phyloP scores from a whole-genome alignment of 2,888 invertebrate species.

The Drosophila paracracens region DNA sequence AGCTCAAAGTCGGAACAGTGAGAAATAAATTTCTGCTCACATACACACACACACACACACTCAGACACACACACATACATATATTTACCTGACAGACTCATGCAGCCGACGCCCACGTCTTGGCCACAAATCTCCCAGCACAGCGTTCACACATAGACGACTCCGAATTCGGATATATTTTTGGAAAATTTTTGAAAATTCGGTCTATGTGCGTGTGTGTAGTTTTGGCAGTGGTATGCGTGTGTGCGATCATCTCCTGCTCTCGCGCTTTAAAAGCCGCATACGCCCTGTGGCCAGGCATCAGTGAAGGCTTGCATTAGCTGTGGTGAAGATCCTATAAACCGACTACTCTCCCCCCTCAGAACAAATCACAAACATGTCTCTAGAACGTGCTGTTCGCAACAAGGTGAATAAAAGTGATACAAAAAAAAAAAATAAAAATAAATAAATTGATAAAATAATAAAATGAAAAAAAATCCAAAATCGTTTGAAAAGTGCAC shows the following conservation, averaged over 20 bases:
- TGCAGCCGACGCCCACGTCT: conserved; percentile 67
- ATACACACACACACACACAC: neutral
- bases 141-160: conserved; percentile 52
- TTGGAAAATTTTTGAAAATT: conserved; percentile 81
- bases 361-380: conserved; percentile 87
- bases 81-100: conserved; percentile 26
- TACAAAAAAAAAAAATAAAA: conserved; percentile 12
- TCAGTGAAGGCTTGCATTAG: conserved; percentile 83
- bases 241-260: conserved; percentile 33
- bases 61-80: neutral
- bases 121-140: conserved; percentile 47
- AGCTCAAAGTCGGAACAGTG: conserved; percentile 51
- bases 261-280: conserved; percentile 83
- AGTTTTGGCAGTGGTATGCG: conserved; percentile 3
- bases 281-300: conserved; percentile 74
- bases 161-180: conserved; percentile 83
- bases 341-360: conserved; percentile 50
- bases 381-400: conserved; percentile 96
- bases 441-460: conserved; percentile 8
- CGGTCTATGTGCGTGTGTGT: neutral
- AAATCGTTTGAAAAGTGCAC: conserved; percentile 28
- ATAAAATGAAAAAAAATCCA: conserved; percentile 9
- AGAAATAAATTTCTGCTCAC: conserved; percentile 37
- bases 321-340: conserved; percentile 77
- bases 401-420: conserved; percentile 89